A percentile compares a stretch with the other conserved stretches of the same genome.
Conservation (phyloP, 1,140 invertebrate genomes). For the Battus philenor region DNA sequence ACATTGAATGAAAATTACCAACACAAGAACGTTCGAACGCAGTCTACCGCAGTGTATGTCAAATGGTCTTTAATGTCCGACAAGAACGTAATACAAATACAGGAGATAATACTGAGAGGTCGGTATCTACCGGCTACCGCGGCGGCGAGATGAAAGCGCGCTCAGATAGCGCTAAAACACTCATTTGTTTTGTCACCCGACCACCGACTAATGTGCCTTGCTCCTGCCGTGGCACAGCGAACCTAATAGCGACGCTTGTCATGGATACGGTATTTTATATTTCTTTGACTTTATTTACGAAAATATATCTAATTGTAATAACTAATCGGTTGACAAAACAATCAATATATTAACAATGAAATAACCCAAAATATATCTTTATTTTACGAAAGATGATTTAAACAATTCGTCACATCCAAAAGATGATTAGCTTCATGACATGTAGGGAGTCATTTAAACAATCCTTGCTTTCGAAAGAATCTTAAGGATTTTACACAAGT, state of each 20-base stretch:
- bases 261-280: background rate
- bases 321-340: too few species aligned
- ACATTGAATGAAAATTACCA: conserved; percentile 14
- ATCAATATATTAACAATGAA: too few species aligned
- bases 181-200: conserved; percentile 71
- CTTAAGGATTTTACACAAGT: conserved; percentile 3
- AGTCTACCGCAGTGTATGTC: conserved; percentile 12
- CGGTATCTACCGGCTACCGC: conserved; percentile 42
- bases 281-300: background rate
- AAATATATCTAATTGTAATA: background rate
- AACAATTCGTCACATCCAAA: too few species aligned
- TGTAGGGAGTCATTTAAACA: conserved; percentile 5
- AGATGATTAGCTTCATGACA: background rate
- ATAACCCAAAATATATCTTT: too few species aligned
- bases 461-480: background rate
- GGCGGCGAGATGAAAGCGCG: conserved; percentile 51
- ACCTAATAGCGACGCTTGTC: background rate
- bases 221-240: background rate
- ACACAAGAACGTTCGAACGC: background rate
- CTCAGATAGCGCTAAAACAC: conserved; percentile 66
- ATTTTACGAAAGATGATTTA: too few species aligned
- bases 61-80: conserved; percentile 14
- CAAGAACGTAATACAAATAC: conserved; percentile 25
- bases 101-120: conserved; percentile 34
- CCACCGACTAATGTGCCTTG: conserved; percentile 39